These are phyloP conservation scores for Spilarctia lutea DNA, from an alignment of 2,888 invertebrate genomes.

Conservation along the genomic window DNA sequence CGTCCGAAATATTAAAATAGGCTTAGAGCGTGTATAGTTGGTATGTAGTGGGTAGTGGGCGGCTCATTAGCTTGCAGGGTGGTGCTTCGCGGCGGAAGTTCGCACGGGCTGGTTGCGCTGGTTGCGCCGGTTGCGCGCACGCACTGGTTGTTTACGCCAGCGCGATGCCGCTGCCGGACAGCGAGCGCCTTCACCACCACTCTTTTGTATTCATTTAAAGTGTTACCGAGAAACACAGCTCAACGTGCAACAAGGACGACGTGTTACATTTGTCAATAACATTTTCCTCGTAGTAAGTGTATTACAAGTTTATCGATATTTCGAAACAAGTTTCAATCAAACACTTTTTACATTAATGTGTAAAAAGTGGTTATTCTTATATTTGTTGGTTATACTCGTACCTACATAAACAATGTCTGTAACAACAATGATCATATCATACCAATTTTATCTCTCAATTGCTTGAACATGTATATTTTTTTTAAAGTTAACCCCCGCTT, in stretches of 20 bases:
- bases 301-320: slow-evolving; percentile 3
- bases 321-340: not conserved
- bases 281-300: slow-evolving; percentile 12
- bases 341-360: not conserved
- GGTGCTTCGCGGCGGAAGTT: slow-evolving; percentile 33
- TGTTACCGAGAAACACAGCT: slow-evolving; percentile 22
- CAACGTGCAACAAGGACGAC: slow-evolving; percentile 18
- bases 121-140: slow-evolving; percentile 22
- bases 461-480: not conserved
- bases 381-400: not conserved
- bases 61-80: slow-evolving; percentile 31
- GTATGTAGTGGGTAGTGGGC: not conserved
- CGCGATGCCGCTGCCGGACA: slow-evolving; percentile 15
- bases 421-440: not conserved
- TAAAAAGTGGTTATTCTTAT: not conserved
- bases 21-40: not conserved
- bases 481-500: no score
- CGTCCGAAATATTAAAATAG: not conserved
- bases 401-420: not conserved
- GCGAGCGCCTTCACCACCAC: slow-evolving; percentile 8
- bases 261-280: not conserved
- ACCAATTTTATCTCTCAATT: no score
- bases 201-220: slow-evolving; percentile 28
- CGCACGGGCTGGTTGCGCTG: slow-evolving; percentile 13
- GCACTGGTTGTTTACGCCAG: slow-evolving; percentile 37